Base-by-base conservation (phyloP, 2,113 vertebrate genomes). In the Chloebia gouldiae region DNA sequence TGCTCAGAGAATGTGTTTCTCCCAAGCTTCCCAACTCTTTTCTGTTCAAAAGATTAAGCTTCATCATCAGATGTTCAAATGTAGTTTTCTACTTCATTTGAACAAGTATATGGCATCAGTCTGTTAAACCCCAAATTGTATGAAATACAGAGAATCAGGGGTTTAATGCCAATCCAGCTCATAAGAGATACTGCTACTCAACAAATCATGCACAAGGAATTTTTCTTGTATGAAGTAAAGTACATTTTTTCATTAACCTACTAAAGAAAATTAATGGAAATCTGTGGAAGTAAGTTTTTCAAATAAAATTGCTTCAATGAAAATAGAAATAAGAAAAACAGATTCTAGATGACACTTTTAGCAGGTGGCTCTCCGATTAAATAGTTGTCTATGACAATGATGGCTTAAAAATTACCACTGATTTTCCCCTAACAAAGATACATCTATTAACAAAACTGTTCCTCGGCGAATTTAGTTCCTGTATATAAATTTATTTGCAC, bases 321-420 rank as follows among this genome's bases (percentile, higher is more conserved):
- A 73, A 95, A 66, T 18, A 81, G 68, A 93, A 86, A 81, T 49
- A 76, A 88, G 79, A 88, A 73, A 87, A 93, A 69, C 28, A 88
- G 70, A 61, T 49, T 31, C 35, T 53, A 68, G 23, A 69, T 90
- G 54, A 92, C 59, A 61, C 5, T 88, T 92, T 11, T 20, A 15
- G 70, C 76, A 80, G 81, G 69, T 54, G 56, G 69, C 57, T 90
- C 33, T 23, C 49, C 50, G 90, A 82, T 87, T 79, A 81, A 86
- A 71, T 15, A 24, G 16, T 44, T 75, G 42, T 59, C 81, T 47
- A 13, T 83, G 47, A 93, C 15, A 39, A 23, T 53, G 16, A 63
- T 72, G 16, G 23, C 49, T 69, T 18, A 2, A n/a, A 28, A 16
- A 51, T 57, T 66, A 44, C 16, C 15, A 39, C 15, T 33, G 9